phyloP scores from a whole-genome alignment of 2,797 vertebrate genomes.

The Pangasius krempfi region DNA sequence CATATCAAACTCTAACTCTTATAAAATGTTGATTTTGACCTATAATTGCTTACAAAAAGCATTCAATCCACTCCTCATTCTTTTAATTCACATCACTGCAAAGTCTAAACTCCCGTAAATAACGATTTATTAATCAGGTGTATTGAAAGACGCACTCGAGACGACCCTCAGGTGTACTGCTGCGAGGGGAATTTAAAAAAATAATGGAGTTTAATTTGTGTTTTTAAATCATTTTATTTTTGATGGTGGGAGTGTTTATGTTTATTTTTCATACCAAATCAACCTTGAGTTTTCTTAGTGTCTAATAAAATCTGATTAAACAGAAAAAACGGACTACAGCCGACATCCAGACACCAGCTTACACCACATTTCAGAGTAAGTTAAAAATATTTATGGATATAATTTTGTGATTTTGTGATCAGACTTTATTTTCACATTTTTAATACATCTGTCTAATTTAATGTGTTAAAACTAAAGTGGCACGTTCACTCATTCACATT shows the following conservation, averaged over 20 bases:
- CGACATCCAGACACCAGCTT: neutral
- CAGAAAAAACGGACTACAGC: neutral
- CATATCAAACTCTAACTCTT: neutral
- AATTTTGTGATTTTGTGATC: too few species aligned
- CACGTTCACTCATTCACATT: neutral
- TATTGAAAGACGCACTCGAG: neutral
- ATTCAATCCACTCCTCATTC: neutral
- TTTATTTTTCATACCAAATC: neutral
- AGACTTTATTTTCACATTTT: too few species aligned
- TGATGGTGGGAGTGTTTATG: neutral
- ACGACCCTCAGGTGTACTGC: neutral
- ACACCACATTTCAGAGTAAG: neutral
- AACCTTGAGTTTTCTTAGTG: neutral
- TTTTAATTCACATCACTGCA: neutral
- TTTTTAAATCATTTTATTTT: neutral
- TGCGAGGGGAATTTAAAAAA: too few species aligned
- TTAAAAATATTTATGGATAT: too few species aligned
- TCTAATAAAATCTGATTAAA: neutral
- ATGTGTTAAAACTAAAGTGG: too few species aligned
- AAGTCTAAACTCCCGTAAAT: neutral
- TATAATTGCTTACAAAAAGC: neutral
- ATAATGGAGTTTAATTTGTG: neutral
- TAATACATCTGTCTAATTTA: too few species aligned
- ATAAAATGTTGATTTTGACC: neutral
- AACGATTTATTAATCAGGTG: neutral